A percentile compares a stretch with the other conserved stretches of the same genome.
phyloP scores from a whole-genome alignment of 2,113 vertebrate genomes.

The Elanoides forficatus region DNA sequence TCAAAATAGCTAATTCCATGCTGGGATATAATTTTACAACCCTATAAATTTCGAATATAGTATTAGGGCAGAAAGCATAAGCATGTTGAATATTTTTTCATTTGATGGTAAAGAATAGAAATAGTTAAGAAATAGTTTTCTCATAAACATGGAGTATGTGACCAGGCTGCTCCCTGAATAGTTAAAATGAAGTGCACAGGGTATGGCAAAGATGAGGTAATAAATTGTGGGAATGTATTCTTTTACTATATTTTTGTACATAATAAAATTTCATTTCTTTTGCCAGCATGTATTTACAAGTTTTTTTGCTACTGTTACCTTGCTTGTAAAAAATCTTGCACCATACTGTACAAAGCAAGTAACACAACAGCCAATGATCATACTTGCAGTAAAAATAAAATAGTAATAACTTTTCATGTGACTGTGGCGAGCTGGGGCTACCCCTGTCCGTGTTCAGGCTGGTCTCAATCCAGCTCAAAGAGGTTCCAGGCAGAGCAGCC shows the following conservation, averaged over 20 bases:
- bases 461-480: not conserved
- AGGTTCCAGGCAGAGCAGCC: not conserved
- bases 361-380: not conserved
- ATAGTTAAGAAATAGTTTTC: slow-evolving; percentile 2
- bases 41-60: not conserved
- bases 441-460: not conserved
- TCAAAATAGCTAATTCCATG: not conserved
- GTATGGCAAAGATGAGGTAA: not conserved
- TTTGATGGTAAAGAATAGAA: not conserved
- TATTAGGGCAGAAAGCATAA: not conserved
- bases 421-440: not conserved
- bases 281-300: slow-evolving; percentile 28
- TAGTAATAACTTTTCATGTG: not conserved
- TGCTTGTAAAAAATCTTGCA: not conserved
- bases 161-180: not conserved
- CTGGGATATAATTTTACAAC: slow-evolving; percentile 11
- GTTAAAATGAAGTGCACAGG: not conserved
- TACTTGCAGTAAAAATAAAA: not conserved
- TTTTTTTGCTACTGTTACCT: not conserved
- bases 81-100: not conserved
- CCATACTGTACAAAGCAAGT: not conserved
- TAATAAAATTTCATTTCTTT: slow-evolving; percentile 50
- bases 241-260: slow-evolving; percentile 30
- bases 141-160: not conserved
- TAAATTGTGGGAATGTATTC: slow-evolving; percentile 3